Percentiles rank a stretch among this genome's conserved stretches.
Evolutionary conservation across 2,797 vertebrate species (phyloP).

Genomic region (Xerus rutilus): DNA sequence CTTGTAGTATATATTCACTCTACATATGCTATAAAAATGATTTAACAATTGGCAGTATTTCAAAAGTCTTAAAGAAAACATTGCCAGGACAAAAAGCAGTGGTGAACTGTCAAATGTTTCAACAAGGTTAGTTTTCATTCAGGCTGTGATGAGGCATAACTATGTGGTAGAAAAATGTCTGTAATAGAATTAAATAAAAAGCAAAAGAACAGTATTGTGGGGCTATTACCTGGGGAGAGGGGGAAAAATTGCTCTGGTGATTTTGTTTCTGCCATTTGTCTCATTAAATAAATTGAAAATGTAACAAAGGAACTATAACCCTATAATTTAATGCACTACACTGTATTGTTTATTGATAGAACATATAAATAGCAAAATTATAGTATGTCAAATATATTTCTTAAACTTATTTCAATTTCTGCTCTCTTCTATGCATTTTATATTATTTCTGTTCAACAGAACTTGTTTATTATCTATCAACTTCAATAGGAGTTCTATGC

Average conservation of each 20-base stretch:
- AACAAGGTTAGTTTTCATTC: constrained; percentile 39
- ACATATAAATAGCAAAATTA: not conserved
- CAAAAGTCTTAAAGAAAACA: constrained; percentile 78
- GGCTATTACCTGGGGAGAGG: not conserved
- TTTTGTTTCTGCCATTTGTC: constrained; percentile 32
- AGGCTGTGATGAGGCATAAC: constrained; percentile 64
- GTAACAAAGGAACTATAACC: not conserved
- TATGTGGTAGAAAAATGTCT: not conserved
- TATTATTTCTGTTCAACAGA: not conserved
- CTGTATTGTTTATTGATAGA: not conserved
- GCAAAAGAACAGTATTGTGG: not conserved
- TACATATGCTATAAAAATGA: constrained; percentile 70
- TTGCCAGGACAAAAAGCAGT: constrained; percentile 52
- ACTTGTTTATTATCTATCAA: constrained; percentile 24
- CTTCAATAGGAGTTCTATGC: not conserved
- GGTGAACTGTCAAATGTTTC: constrained; percentile 35
- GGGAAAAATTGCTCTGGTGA: not conserved
- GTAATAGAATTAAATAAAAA: constrained; percentile 52
- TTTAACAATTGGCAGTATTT: constrained; percentile 76
- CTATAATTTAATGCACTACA: not conserved
- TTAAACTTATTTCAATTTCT: constrained; percentile 28
- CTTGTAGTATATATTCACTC: constrained; percentile 30
- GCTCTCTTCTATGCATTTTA: not conserved
- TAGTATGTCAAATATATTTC: constrained; percentile 21
- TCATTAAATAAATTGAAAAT: constrained; percentile 57